A percentile compares a stretch with the other conserved stretches of the same genome.
Conservation (phyloP, 2,888 invertebrate species). For the Perithous albicinctus region DNA sequence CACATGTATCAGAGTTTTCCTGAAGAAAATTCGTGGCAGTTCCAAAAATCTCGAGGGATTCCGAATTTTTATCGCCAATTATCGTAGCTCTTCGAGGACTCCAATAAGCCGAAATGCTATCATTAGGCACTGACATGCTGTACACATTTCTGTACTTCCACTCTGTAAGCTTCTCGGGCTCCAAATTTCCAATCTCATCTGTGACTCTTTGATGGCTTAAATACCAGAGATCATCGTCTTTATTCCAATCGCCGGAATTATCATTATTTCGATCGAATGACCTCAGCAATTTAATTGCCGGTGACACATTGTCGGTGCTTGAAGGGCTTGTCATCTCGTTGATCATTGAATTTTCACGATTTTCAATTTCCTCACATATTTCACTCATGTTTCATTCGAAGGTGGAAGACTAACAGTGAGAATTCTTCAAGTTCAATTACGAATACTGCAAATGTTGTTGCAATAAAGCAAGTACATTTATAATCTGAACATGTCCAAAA, state of each 20-base stretch:
- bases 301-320: background rate
- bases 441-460: background rate
- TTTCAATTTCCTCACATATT: constrained; percentile 22
- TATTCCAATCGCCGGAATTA: constrained; percentile 73
- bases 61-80: constrained; percentile 18
- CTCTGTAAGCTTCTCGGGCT: constrained; percentile 55
- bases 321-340: background rate
- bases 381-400: constrained; percentile 2
- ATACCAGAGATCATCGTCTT: constrained; percentile 38
- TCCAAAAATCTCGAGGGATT: background rate
- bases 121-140: constrained; percentile 67
- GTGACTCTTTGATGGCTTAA: constrained; percentile 35
- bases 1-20: constrained; percentile 27
- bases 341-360: background rate
- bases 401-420: background rate
- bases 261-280: constrained; percentile 52
- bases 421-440: background rate
- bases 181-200: constrained; percentile 52
- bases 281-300: constrained; percentile 22
- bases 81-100: background rate
- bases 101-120: constrained; percentile 2
- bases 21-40: constrained; percentile 4
- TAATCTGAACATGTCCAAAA: background rate
- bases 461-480: background rate
- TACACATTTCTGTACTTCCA: constrained; percentile 76